These are phyloP conservation scores for Aphaenogaster rudis DNA, from an alignment of 1,140 invertebrate species.

Conservation along the genomic window DNA sequence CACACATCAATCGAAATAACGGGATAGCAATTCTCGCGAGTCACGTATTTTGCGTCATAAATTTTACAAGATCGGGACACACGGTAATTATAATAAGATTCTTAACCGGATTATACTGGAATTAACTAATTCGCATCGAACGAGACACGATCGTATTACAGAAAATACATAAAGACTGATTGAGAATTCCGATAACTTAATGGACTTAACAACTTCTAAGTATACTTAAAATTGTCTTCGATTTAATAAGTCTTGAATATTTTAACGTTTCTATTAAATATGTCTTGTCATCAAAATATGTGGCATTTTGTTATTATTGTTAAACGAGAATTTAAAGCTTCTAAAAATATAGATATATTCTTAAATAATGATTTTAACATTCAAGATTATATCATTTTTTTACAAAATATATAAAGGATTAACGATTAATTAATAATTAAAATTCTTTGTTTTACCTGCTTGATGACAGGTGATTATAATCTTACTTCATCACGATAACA, in stretches of 20 bases:
- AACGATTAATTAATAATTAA: not conserved
- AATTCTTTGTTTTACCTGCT: not conserved
- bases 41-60: slow-evolving; percentile 26
- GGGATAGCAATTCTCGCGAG: slow-evolving; percentile 20
- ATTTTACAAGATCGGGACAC: not conserved
- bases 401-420: not conserved
- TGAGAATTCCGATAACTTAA: not conserved
- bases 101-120: slow-evolving; percentile 24
- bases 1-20: slow-evolving; percentile 43
- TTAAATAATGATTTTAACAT: not conserved
- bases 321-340: not conserved
- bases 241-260: not conserved
- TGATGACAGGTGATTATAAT: not conserved
- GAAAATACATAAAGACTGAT: not conserved
- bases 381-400: not conserved
- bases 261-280: slow-evolving; percentile 2
- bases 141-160: not conserved
- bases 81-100: slow-evolving; percentile 30
- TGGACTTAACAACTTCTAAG: not conserved
- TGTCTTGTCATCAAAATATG: not conserved
- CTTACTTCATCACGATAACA: not conserved
- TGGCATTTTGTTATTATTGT: not conserved
- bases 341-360: not conserved
- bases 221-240: not conserved
- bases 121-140: slow-evolving; percentile 18